Conservation (phyloP, 92 coral and sea anemone species). For the Pocillopora meandrina region DNA sequence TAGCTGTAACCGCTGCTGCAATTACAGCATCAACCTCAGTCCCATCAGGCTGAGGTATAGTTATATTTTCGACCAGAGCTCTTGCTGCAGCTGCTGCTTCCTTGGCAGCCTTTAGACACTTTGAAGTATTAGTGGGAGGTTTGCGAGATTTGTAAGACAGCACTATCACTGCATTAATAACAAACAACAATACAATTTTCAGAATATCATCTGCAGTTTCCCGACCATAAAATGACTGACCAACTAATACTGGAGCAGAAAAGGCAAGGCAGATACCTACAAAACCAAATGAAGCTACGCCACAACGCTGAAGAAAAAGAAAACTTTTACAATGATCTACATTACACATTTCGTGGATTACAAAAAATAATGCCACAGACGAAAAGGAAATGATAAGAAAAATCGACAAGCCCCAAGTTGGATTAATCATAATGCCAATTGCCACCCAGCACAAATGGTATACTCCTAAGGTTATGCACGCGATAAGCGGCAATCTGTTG, state of each 20-base stretch:
- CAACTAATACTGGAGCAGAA: slow-evolving; percentile 12
- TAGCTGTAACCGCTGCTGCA: too few relatives aligned
- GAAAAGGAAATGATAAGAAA: neutral
- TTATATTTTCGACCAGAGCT: too few relatives aligned
- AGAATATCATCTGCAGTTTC: slow-evolving; percentile 13
- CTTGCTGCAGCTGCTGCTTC: too few relatives aligned
- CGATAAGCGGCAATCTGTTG: neutral
- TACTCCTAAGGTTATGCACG: neutral
- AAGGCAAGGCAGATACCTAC: neutral
- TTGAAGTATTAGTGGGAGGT: neutral
- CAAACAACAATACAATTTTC: slow-evolving; percentile 1
- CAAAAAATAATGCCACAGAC: neutral
- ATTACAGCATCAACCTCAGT: too few relatives aligned
- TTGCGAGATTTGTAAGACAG: neutral
- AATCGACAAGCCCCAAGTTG: slow-evolving; percentile 14
- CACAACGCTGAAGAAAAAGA: too few relatives aligned
- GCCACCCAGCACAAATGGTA: slow-evolving; percentile 19
- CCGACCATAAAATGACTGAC: slow-evolving; percentile 23
- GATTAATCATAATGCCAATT: slow-evolving; percentile 25
- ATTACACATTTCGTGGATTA: neutral
- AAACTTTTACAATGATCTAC: too few relatives aligned
- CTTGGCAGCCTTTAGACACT: too few relatives aligned
- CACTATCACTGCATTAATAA: neutral
- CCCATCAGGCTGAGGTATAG: too few relatives aligned
- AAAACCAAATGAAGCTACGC: neutral